A percentile compares a stretch with the other conserved stretches of the same genome.
These are phyloP conservation scores for Piprites chloris DNA, from an alignment of 2,113 vertebrate genomes.

Conservation along the genomic window DNA sequence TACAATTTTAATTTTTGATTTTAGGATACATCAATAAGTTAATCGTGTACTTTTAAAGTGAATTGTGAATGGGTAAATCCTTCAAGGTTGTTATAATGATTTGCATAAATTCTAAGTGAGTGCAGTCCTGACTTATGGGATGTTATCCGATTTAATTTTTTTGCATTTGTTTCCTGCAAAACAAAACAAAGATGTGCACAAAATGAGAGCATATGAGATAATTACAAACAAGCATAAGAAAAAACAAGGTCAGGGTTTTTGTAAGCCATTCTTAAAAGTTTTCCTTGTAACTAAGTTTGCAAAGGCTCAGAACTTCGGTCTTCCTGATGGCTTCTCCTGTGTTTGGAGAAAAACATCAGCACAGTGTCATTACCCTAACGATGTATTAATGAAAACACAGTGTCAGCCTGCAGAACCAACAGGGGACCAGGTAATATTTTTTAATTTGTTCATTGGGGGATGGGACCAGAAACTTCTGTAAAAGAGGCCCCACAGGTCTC, in stretches of 20 bases:
- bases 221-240: not conserved
- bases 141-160: not conserved
- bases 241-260: not conserved
- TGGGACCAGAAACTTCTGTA: slow-evolving; percentile 70
- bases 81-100: not conserved
- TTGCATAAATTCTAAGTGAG: not conserved
- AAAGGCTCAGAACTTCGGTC: not conserved
- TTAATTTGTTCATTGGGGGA: slow-evolving; percentile 77
- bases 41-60: not conserved
- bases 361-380: slow-evolving; percentile 68
- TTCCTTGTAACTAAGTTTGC: not conserved
- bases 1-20: not conserved
- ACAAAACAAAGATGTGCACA: not conserved
- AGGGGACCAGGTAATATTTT: slow-evolving; percentile 76
- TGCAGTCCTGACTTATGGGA: not conserved
- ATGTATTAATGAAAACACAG: slow-evolving; percentile 78
- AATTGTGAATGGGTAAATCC: not conserved
- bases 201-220: not conserved
- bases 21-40: not conserved
- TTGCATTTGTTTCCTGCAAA: not conserved
- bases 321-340: not conserved
- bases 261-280: not conserved
- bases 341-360: slow-evolving; percentile 54
- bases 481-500: slow-evolving; percentile 74
- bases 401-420: slow-evolving; percentile 68